Percentiles rank a stretch among this genome's conserved stretches.
Conservation (phyloP, 2,113 vertebrate genomes). For the Mobula hypostoma region DNA sequence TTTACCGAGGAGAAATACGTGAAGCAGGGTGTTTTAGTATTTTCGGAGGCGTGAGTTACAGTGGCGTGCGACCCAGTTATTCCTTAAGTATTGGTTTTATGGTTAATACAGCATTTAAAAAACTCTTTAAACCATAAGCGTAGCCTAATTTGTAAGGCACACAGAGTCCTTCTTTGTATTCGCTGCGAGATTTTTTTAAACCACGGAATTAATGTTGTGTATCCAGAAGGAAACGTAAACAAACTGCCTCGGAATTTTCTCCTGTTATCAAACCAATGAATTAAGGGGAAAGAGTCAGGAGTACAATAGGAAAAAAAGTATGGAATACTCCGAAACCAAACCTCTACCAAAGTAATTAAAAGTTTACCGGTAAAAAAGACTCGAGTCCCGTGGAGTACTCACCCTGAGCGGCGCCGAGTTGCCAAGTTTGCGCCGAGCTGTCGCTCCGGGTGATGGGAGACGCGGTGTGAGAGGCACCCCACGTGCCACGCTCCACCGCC, state of each 20-base stretch:
- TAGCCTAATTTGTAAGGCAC: too few relatives aligned
- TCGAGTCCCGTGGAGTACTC: background rate
- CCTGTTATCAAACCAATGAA: background rate
- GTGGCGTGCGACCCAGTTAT: too few relatives aligned
- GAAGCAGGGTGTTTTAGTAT: too few relatives aligned
- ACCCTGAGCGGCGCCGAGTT: background rate
- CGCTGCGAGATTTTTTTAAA: too few relatives aligned
- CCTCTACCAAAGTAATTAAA: background rate
- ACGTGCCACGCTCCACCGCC: too few relatives aligned
- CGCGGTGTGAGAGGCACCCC: background rate
- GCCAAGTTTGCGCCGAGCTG: background rate
- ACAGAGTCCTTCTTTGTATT: too few relatives aligned
- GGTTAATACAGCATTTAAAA: too few relatives aligned
- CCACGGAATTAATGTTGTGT: too few relatives aligned
- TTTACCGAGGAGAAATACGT: too few relatives aligned
- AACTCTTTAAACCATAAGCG: too few relatives aligned
- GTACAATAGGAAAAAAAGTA: background rate
- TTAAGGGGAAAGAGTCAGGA: background rate
- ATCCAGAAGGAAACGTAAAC: background rate
- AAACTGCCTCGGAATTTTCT: background rate
- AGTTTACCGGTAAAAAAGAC: background rate
- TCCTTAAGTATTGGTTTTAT: too few relatives aligned
- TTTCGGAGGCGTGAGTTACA: too few relatives aligned
- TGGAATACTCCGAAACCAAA: background rate
- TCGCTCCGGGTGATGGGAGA: slow-evolving; percentile 21